These are phyloP conservation scores for Chrysopilus asiliformis DNA, from an alignment of 2,888 invertebrate species.

Conservation along the genomic window DNA sequence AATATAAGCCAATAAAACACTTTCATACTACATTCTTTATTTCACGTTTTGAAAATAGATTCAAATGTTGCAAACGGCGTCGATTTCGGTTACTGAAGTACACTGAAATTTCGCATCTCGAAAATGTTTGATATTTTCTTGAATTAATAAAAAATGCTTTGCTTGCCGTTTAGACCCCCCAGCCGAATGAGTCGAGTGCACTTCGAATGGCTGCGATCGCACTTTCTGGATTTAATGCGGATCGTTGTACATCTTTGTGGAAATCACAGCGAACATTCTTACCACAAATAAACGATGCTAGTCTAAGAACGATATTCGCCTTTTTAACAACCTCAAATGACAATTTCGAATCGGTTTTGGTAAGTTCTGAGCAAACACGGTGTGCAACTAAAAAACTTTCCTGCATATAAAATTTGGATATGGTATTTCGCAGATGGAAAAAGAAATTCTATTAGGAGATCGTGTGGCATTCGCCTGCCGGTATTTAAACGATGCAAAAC, in stretches of 20 bases:
- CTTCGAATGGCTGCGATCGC: constrained; percentile 55
- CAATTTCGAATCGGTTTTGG: constrained; percentile 62
- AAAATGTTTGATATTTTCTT: too few species aligned
- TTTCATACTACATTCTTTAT: too few species aligned
- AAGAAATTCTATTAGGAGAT: constrained; percentile 72
- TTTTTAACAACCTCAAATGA: constrained; percentile 74
- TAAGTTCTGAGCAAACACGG: constrained; percentile 33
- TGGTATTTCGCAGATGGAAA: constrained; percentile 53
- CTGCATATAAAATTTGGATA: neutral
- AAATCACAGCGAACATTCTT: constrained; percentile 57
- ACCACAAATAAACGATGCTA: constrained; percentile 77
- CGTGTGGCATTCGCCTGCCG: constrained; percentile 83
- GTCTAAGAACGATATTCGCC: constrained; percentile 79
- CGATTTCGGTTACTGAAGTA: too few species aligned
- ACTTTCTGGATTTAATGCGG: constrained; percentile 72
- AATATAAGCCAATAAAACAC: too few species aligned
- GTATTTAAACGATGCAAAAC: constrained; percentile 66
- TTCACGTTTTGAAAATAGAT: too few species aligned
- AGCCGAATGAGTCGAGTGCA: constrained; percentile 28
- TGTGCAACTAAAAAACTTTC: neutral
- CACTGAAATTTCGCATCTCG: too few species aligned
- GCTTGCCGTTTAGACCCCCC: too few species aligned
- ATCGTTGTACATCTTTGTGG: constrained; percentile 62
- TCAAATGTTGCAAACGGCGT: too few species aligned
- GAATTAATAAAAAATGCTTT: too few species aligned